Base-by-base conservation (phyloP, 2,113 vertebrate genomes). In the Neolamprologus hecqui region DNA sequence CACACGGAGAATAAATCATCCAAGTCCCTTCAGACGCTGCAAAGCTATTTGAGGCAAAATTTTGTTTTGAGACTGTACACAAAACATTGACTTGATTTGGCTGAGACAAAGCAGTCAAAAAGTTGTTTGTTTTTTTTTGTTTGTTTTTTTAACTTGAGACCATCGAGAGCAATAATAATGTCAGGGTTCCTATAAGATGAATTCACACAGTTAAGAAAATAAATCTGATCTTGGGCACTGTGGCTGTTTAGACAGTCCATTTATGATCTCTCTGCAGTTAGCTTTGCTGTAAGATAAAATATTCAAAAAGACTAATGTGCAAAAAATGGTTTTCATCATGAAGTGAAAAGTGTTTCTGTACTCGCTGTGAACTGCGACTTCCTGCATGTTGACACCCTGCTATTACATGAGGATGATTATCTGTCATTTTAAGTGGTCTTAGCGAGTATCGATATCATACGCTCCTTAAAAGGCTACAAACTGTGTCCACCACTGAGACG, bases 391-490 rank as follows among this genome's bases (percentile, higher is more conserved):
- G 7, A 79, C 47, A 53, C 3, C 49, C 21, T 58, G 15, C 26
- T 31, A 77, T 49, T 49, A 77, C 45, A 49, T 31, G 23, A 47
- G 12, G 19, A 79, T 45, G 42, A 60, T 17, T 45, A 33, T 85
- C 83, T 65, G 54, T 45, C 73, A 57, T 35, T 60, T 87, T 75
- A 60, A 84, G 54, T 31, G 15, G 28, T 49, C 45, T 49, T 77
- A 17, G 70, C 2, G 6, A 13, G 70, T n/a, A 49, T 26, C 1
- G 9, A 45, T 73, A 73, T 49, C 45, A 77, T 77, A 4, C 11
- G 28, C 73, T 51, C 45, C 17, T 77, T 28, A 13, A 77, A 77
- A 77, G 26, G 6, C 26, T 51, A 77, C 26, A 28, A 51, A 77
- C 17, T 10, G 45, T 77, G 73, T 31, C 15, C 45, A 28, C 45